These are phyloP conservation scores for Escarpia spicata DNA, from an alignment of 2,888 invertebrate genomes.

Conservation along the genomic window DNA sequence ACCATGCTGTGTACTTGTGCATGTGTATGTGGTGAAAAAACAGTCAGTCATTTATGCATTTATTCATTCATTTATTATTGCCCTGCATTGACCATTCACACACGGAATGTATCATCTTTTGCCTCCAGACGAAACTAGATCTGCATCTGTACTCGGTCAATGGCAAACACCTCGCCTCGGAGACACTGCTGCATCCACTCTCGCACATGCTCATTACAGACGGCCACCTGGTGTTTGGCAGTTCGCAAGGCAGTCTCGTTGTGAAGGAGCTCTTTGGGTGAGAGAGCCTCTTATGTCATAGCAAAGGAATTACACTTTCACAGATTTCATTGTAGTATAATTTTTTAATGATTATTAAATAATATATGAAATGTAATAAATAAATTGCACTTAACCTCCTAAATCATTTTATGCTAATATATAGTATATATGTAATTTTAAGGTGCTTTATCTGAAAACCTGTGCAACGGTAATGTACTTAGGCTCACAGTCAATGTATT, in stretches of 20 bases:
- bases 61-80: not conserved
- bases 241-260: slow-evolving; percentile 55
- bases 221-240: slow-evolving; percentile 60
- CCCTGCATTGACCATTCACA: not conserved
- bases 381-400: too few relatives aligned
- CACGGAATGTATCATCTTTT: not conserved
- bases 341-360: too few relatives aligned
- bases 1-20: too few relatives aligned
- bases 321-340: too few relatives aligned
- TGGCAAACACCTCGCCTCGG: slow-evolving; percentile 59
- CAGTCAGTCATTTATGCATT: not conserved
- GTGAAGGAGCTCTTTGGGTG: slow-evolving; percentile 63
- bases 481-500: not conserved
- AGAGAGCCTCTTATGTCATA: slow-evolving; percentile 34
- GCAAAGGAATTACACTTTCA: not conserved
- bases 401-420: not conserved
- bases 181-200: slow-evolving; percentile 49
- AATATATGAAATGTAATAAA: too few relatives aligned
- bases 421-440: not conserved
- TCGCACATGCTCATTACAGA: slow-evolving; percentile 59
- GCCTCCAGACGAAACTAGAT: slow-evolving; percentile 48
- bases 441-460: not conserved
- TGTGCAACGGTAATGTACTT: not conserved
- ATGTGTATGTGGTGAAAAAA: too few relatives aligned
- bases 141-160: slow-evolving; percentile 63